Evolutionary conservation across 2,888 invertebrate species (phyloP), one percentile per base, ranked within the genome.

Genomic region (Drosophila prolongata): DNA sequence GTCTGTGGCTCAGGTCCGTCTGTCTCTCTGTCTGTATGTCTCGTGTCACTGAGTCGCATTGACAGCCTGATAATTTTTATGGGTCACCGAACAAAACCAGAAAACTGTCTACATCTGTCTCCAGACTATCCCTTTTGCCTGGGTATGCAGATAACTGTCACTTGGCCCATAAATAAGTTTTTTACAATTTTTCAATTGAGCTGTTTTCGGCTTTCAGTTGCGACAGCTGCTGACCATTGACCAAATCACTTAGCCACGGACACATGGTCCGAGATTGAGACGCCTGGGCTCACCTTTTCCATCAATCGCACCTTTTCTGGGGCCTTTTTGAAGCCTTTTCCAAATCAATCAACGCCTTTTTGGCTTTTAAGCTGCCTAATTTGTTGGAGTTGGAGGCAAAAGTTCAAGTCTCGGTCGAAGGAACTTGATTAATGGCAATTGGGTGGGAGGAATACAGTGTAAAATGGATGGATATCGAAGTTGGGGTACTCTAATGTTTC

Each of bases 261-360:
- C 60, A 56, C 46, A 42, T 37, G 42, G 38, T 16, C 24, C 67
- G 35, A 46, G 54, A 53, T 66, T 46, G 38, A 54, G 46, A 58
- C 38, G 38, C 40, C 14, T 9, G 16, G n/a, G n/a, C 47, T 47
- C 46, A 66, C 54, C 55, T 66, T 47, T 47, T 38, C 40, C 54
- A 67, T 66, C 65, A 66, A 67, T 49, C 42, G 47, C 34, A 47
- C 42, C 40, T 43, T 61, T 62, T 66, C 35, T 54, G 35, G 42
- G 56, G 42, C 14, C 46, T 60, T 52, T 38, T 24, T 52, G 60
- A 65, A 76, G 74, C 77, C 78, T 85, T 78, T 79, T 78, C 35
- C 70, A 64, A 76, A 84, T 84, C 87, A 85, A 84, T 87, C 82
- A 87, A 84, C 82, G 87, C 85, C 79, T 74, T 80, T 47, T 65